Evolutionary conservation across 2,888 invertebrate genomes (phyloP).

Genomic region (Micropterix aruncella): DNA sequence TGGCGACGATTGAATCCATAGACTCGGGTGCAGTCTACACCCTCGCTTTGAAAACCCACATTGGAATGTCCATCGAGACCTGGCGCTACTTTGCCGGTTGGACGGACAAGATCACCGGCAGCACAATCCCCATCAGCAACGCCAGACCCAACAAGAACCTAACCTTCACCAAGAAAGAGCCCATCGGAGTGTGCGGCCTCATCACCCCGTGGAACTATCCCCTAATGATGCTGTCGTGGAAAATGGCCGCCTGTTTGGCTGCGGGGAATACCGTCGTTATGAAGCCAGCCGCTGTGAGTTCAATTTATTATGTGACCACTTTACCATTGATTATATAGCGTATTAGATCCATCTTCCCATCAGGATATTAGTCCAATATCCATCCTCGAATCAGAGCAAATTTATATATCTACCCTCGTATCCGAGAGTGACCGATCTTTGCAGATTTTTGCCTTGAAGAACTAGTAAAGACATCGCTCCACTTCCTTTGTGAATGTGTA

Average conservation of each 20-base stretch:
- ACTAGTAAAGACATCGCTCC: too few relatives aligned
- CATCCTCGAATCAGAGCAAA: too few relatives aligned
- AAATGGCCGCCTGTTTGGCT: slow-evolving; percentile 94
- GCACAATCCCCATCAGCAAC: slow-evolving; percentile 83
- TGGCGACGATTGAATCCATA: slow-evolving; percentile 86
- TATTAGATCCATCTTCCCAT: too few relatives aligned
- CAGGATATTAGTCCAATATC: too few relatives aligned
- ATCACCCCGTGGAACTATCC: slow-evolving; percentile 98
- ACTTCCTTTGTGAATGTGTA: too few relatives aligned
- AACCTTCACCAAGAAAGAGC: slow-evolving; percentile 78
- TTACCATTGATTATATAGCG: too few relatives aligned
- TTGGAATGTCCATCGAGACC: slow-evolving; percentile 96
- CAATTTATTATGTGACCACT: too few relatives aligned
- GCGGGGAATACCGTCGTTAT: slow-evolving; percentile 94
- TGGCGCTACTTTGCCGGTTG: slow-evolving; percentile 96
- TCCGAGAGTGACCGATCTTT: too few relatives aligned
- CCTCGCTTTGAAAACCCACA: slow-evolving; percentile 86
- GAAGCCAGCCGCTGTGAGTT: slow-evolving; percentile 75
- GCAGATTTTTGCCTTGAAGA: too few relatives aligned
- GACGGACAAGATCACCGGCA: slow-evolving; percentile 91
- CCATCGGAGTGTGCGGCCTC: slow-evolving; percentile 85
- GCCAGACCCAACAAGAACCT: slow-evolving; percentile 85
- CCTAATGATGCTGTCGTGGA: slow-evolving; percentile 97
- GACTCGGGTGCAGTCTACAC: slow-evolving; percentile 97
- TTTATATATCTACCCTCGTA: too few relatives aligned